Percentiles rank a stretch among this genome's conserved stretches.
Conservation (phyloP, 2,113 vertebrate species). For the Oxyura jamaicensis region DNA sequence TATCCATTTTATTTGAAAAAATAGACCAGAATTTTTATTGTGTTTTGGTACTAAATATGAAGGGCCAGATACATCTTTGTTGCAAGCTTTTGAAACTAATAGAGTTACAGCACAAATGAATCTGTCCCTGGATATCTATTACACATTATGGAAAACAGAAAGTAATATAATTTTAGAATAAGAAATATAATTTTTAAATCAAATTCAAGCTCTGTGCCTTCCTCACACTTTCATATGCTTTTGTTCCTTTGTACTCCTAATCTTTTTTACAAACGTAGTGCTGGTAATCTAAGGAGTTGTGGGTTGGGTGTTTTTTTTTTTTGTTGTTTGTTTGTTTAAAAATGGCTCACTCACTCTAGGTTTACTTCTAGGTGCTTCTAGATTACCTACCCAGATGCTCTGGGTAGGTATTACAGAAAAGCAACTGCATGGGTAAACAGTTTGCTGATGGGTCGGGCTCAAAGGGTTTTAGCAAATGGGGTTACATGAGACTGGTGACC, state of each 20-base stretch:
- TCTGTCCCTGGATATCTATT: no score
- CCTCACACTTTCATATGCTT: no score
- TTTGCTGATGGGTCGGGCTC: neutral
- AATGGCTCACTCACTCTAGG: neutral
- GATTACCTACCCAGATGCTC: neutral
- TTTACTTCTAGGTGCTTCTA: neutral
- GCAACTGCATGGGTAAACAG: neutral
- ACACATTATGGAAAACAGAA: no score
- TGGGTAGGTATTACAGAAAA: neutral
- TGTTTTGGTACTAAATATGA: neutral
- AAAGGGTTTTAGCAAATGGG: neutral
- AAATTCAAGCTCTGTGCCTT: no score
- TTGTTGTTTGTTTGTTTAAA: neutral
- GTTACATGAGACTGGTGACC: neutral
- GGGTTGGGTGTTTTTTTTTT: neutral
- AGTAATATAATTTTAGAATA: no score
- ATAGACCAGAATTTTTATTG: neutral
- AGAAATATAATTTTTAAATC: no score
- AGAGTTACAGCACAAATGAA: neutral
- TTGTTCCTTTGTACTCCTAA: no score
- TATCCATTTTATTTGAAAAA: slow-evolving; percentile 48
- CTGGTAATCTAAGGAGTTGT: neutral
- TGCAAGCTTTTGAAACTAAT: neutral
- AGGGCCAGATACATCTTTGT: neutral
- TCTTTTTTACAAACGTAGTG: no score